Base-by-base conservation (phyloP, 2,113 vertebrate species). In the Seriola dumerili region DNA sequence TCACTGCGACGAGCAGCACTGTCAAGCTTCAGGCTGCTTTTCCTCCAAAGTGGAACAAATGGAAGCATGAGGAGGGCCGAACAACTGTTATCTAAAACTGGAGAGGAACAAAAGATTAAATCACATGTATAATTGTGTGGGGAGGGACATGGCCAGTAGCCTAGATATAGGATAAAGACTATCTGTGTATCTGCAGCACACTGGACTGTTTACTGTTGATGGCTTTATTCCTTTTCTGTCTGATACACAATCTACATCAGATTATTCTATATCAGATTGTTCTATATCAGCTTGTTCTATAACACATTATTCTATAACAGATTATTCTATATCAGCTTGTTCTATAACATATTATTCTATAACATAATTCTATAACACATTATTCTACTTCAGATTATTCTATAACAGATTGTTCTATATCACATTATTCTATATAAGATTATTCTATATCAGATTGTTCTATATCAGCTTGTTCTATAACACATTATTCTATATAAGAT, bases 31-130 rank as follows among this genome's bases (percentile, higher is more conserved):
- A 13, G 88, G 88, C 81, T 40, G 57, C 62, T 72, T 81, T 67
- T 63, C 62, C 78, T 72, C 25, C 42, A 71, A 82, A 85, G 57
- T 82, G 82, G 70, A 87, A 89, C 81, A 74, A 87, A 89, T 62
- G 63, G 40, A 68, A 69, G 81, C 84, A 78, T 19, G 42, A 55
- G 55, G 59, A 84, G n/a, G 72, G 62, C 34, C 66, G 44, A 70
- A 64, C 57, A 69, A 70, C 78, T 66, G 36, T 80, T 82, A 72
- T 81, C 78, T 81, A 63, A 54, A 72, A 64, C 23, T 72, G 23
- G 54, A 23, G 16, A 14, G 25, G 82, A 77, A 80, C 76, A 73
- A 66, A 72, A 66, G 75, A 76, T 85, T 17, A 69, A n/a, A 85
- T 80, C 71, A 50, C n/a, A 50, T 16, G 61, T 48, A 40, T 32